Evolutionary conservation across 92 coral and sea anemone genomes (phyloP).

Genomic region (Heteractis magnifica): DNA sequence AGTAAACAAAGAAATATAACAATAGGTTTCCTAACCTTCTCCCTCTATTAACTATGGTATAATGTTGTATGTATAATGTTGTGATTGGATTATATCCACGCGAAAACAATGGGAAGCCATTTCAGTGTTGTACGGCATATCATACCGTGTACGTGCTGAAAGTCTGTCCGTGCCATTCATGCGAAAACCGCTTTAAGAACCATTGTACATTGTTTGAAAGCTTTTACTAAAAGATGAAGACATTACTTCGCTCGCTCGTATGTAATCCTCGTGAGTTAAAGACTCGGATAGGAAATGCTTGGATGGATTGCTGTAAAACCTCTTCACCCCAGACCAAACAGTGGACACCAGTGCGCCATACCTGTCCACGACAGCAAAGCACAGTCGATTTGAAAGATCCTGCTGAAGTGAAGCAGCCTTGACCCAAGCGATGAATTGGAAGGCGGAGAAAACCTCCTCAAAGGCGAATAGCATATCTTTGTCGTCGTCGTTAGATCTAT

Average conservation of each 20-base stretch:
- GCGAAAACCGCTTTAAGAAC: no score
- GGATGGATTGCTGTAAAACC: not conserved
- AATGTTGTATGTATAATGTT: no score
- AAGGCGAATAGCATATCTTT: not conserved
- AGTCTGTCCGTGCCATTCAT: no score
- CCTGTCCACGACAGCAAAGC: not conserved
- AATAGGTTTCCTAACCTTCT: no score
- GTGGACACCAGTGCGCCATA: not conserved
- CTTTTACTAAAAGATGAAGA: not conserved
- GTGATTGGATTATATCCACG: no score
- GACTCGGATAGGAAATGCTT: not conserved
- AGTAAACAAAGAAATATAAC: no score
- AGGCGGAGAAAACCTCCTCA: not conserved
- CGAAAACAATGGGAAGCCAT: no score
- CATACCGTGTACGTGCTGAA: no score
- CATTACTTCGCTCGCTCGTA: not conserved
- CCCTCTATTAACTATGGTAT: no score
- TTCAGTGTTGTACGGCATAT: no score
- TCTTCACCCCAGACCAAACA: not conserved
- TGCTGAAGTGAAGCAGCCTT: not conserved
- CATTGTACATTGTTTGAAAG: no score
- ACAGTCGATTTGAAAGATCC: constrained; percentile 11
- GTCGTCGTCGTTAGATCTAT: not conserved
- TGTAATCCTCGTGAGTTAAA: not conserved
- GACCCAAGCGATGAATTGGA: not conserved